A percentile compares a stretch with the other conserved stretches of the same genome.
phyloP scores from a whole-genome alignment of 2,888 invertebrate species.

The Zaprionus bogoriensis region DNA sequence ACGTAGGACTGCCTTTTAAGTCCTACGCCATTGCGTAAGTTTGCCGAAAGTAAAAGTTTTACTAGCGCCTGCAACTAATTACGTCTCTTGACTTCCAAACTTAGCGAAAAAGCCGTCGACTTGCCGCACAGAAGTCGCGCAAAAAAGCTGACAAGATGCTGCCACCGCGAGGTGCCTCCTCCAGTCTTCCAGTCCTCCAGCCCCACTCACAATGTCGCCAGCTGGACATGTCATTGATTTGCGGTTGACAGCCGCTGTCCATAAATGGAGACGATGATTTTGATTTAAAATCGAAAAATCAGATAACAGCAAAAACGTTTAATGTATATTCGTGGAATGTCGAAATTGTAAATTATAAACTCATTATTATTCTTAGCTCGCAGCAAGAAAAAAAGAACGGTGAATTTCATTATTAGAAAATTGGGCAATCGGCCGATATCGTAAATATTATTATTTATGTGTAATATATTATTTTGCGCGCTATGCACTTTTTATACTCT shows the following conservation, averaged over 20 bases:
- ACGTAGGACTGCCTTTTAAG: slow-evolving; percentile 34
- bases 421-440: not conserved
- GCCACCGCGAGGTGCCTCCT: not conserved
- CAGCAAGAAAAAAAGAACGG: no score
- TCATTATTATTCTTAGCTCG: not conserved
- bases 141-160: slow-evolving; percentile 21
- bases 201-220: no score
- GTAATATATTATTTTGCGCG: no score
- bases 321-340: not conserved
- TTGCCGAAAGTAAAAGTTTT: slow-evolving; percentile 36
- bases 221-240: slow-evolving; percentile 29
- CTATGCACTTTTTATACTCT: no score
- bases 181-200: slow-evolving; percentile 9
- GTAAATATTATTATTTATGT: not conserved
- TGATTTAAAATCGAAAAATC: not conserved
- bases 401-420: not conserved
- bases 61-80: slow-evolving; percentile 36
- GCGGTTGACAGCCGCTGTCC: slow-evolving; percentile 39
- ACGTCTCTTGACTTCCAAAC: slow-evolving; percentile 2
- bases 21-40: slow-evolving; percentile 38
- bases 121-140: not conserved
- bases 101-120: slow-evolving; percentile 1
- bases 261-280: slow-evolving; percentile 36
- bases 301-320: not conserved
- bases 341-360: not conserved